Base-by-base conservation (phyloP, 2,888 invertebrate species). In the Invenusta paracnida region DNA sequence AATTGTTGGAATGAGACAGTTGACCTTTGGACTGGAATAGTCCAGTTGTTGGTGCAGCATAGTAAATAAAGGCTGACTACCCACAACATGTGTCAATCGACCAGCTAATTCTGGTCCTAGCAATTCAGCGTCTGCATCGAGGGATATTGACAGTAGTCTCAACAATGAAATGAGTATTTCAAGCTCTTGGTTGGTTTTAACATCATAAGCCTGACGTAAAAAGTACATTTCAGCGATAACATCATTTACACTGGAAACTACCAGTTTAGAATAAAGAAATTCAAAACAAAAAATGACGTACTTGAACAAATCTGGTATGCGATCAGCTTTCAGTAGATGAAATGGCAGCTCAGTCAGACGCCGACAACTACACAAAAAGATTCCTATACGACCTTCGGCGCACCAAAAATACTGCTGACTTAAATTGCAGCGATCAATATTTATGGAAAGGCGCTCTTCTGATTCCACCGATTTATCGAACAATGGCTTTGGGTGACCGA, bases 71-170 rank as follows among this genome's bases (percentile, higher is more conserved):
- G 29, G n/a, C 17, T 85, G 85, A 0, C 31, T 66, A 25, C 86
- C 86, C 0, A 86, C 67, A 1, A 86, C 29, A 66, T 86, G 86
- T 13, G 79, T 25, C 2, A 86, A 29, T n/a, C 86, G 66, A 30
- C 86, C 86, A 11, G 86, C 31, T 30, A 86, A 25, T 86, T 86
- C 86, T 23, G 86, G 85, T 0, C 29, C 86, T 23, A 86, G 29
- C 11, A 86, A 29, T 11, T 86, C 66, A 13, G 85, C 27, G 27
- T 85, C 86, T 1, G 30, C 25, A 23, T 86, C 85, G 1, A 85
- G 25, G n/a, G 23, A 23, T 5, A n/a, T 23, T 28, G 85, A n/a
- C 0, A 85, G 23, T 0, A 86, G 5, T 1, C 86, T 27, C 23
- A 85, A 28, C 85, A 86, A 84, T 23, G 85, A 48, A 5, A 85